These are phyloP conservation scores for Nomada goodeniana DNA, from an alignment of 2,888 invertebrate genomes.

Conservation along the genomic window DNA sequence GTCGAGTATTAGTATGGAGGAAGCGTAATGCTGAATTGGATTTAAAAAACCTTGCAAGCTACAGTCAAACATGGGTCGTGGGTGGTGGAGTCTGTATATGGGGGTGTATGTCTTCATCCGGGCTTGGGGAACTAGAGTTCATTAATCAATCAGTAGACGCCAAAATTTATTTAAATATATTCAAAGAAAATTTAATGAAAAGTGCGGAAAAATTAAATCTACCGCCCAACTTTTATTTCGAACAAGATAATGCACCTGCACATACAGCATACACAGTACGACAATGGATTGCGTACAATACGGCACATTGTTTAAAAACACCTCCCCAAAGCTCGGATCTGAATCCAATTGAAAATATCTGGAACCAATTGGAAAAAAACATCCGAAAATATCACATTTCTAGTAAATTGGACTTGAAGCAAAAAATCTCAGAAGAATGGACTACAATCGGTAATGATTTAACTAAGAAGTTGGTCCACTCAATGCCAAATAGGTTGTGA, in stretches of 20 bases:
- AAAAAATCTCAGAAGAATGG: not conserved
- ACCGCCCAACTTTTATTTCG: too few relatives aligned
- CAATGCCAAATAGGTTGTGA: too few relatives aligned
- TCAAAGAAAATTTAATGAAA: not conserved
- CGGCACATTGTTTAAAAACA: not conserved
- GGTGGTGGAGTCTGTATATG: not conserved
- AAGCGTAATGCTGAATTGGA: not conserved
- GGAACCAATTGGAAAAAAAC: not conserved
- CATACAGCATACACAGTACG: not conserved
- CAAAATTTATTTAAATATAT: not conserved
- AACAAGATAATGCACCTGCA: too few relatives aligned
- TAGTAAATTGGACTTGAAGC: not conserved
- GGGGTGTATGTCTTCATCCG: not conserved
- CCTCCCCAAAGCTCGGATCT: not conserved
- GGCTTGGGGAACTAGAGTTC: not conserved
- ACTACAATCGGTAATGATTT: not conserved
- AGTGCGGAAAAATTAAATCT: too few relatives aligned
- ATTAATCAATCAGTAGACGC: not conserved
- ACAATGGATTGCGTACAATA: not conserved
- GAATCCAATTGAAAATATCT: not conserved
- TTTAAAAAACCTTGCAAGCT: not conserved
- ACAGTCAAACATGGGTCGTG: not conserved
- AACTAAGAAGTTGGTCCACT: too few relatives aligned
- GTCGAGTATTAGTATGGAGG: not conserved
- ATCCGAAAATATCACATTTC: not conserved